Base-by-base conservation (phyloP, 2,797 vertebrate species). In the Adrianichthys oophorus region DNA sequence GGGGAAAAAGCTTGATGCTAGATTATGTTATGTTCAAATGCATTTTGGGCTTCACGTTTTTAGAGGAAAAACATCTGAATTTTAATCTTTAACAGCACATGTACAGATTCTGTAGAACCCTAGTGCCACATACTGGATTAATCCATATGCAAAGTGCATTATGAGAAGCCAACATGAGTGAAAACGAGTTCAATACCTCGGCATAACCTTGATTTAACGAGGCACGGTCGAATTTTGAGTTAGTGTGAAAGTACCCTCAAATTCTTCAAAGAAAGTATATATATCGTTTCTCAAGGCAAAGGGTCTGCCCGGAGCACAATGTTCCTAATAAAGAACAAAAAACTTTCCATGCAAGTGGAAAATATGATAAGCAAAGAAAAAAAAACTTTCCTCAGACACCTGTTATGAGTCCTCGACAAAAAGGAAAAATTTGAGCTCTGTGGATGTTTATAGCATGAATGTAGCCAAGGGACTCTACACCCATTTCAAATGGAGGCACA, bases 391-490 rank as follows among this genome's bases (percentile, higher is more conserved):
- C 83, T 70, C 73, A 87, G 87, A 90, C 89, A 90, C 89, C 89
- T 90, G 88, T 89, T 90, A 87, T 85, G 89, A 87, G 84, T 88
- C 78, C 86, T 83, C 78, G 86, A 89, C 84, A 87, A 88, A 85
- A 82, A 37, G 32, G 71, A 89, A 80, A 85, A 89, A 87, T 89
- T 78, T 85, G 80, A 89, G 81, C 79, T 81, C 84, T 84, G 85
- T 83, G 85, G 87, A 84, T 90, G 90, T 90, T 89, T 87, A 89
- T 89, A 89, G 86, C 85, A 85, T 71, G 77, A 74, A 86, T 85
- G 81, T 85, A 83, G 82, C 73, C 75, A 70, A 88, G 82, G 83
- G 82, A 87, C 88, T 87, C 85, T 75, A 87, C 84, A 76, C 83
- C 72, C 71, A 82, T 86, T 86, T 88, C 77, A 87, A 88, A 89